Conservation (phyloP, 2,113 vertebrate genomes). For the Sminthopsis crassicaudata region DNA sequence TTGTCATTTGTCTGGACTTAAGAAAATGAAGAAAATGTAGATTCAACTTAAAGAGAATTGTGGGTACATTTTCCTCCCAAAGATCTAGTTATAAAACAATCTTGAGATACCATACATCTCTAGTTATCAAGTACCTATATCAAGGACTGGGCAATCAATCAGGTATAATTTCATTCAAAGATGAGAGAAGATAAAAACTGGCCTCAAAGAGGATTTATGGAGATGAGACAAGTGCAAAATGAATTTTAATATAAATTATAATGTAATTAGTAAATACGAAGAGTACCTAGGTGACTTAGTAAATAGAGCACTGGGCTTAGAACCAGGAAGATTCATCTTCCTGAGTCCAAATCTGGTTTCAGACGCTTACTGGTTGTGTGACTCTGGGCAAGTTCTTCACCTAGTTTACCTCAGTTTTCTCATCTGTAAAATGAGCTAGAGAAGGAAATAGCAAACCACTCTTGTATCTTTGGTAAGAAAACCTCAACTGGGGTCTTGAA, state of each 20-base stretch:
- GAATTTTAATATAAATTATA: not conserved
- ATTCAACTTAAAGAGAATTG: too few relatives aligned
- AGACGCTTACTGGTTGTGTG: not conserved
- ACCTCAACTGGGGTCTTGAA: not conserved
- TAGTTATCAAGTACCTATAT: too few relatives aligned
- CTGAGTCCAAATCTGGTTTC: not conserved
- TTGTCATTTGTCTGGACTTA: too few relatives aligned
- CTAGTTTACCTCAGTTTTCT: not conserved
- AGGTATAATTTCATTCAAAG: not conserved
- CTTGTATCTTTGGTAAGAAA: not conserved
- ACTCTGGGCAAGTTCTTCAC: not conserved
- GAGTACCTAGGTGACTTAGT: not conserved
- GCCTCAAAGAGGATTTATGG: not conserved
- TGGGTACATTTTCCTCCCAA: too few relatives aligned
- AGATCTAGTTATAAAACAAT: too few relatives aligned
- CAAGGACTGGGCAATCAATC: not conserved
- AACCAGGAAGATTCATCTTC: not conserved
- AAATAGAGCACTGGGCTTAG: not conserved
- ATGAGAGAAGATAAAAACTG: not conserved
- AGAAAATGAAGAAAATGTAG: too few relatives aligned
- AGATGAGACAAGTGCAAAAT: not conserved
- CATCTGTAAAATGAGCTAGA: not conserved
- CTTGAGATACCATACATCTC: too few relatives aligned
- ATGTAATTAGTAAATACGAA: not conserved
- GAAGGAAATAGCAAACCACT: not conserved